These are phyloP conservation scores for Chelonus formosanus DNA, from an alignment of 2,888 invertebrate species.

Conservation along the genomic window DNA sequence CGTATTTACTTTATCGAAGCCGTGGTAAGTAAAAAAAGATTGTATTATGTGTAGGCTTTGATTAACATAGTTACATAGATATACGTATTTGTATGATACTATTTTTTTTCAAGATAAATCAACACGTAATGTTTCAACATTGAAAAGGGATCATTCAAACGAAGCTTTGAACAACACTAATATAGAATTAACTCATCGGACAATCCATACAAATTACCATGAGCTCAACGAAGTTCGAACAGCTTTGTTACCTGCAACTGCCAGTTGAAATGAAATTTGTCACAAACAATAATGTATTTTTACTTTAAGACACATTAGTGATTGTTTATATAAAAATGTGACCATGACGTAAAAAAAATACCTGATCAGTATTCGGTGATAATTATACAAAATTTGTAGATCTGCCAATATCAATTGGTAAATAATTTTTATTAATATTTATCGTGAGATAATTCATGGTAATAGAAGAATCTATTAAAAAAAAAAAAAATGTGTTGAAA, in stretches of 20 bases:
- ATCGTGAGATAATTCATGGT: background rate
- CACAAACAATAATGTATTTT: no score
- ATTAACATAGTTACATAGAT: no score
- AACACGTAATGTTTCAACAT: conserved; percentile 48
- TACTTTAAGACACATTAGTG: no score
- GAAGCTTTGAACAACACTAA: conserved; percentile 47
- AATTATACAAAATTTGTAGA: conserved; percentile 9
- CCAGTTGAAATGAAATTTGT: conserved; percentile 47
- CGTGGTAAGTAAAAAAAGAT: conserved; percentile 47
- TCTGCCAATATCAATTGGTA: background rate
- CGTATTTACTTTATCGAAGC: conserved; percentile 65
- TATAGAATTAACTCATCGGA: conserved; percentile 55
- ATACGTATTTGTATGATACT: background rate
- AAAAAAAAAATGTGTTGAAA: no score
- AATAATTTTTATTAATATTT: background rate
- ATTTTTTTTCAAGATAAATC: conserved; percentile 50
- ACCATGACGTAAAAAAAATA: conserved; percentile 17
- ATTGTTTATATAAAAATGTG: no score
- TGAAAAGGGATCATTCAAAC: conserved; percentile 49
- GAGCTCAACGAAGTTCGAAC: conserved; percentile 60
- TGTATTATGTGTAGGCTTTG: no score
- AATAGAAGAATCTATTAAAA: background rate
- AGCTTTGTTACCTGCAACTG: conserved; percentile 56
- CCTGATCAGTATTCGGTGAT: conserved; percentile 29
- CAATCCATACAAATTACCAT: conserved; percentile 53